Percentiles rank a stretch among this genome's conserved stretches.
phyloP scores from a whole-genome alignment of 2,113 vertebrate genomes.

The Chrysochloris asiatica region DNA sequence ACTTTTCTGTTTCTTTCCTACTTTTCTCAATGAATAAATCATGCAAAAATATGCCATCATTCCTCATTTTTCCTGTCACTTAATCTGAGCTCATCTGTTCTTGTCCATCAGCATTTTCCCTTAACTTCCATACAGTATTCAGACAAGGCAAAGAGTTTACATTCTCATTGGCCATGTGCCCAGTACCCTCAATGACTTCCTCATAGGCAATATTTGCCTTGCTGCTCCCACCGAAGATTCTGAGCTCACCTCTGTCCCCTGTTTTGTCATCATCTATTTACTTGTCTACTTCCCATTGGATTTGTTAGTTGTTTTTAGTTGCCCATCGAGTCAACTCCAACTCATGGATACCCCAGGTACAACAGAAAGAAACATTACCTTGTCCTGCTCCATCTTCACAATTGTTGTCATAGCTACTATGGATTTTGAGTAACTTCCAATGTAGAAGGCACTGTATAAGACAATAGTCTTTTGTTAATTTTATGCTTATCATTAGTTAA shows the following conservation, averaged over 20 bases:
- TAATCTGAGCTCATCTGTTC: not conserved
- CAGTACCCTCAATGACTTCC: not conserved
- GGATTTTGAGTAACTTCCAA: not conserved
- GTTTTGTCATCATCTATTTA: not conserved
- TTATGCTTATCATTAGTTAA: not conserved
- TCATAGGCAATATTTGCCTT: not conserved
- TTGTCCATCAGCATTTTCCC: not conserved
- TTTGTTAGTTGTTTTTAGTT: not conserved
- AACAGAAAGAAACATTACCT: not conserved
- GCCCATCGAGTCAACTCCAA: not conserved
- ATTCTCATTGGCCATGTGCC: not conserved
- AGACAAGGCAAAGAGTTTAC: not conserved
- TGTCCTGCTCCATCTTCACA: not conserved
- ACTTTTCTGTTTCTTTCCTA: slow-evolving; percentile 34
- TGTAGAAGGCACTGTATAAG: not conserved
- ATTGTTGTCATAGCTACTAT: not conserved
- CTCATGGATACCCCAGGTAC: not conserved
- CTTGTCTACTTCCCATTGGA: not conserved
- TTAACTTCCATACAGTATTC: not conserved
- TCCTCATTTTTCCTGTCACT: slow-evolving; percentile 11
- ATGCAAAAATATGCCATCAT: not conserved
- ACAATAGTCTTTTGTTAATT: not conserved
- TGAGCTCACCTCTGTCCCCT: not conserved
- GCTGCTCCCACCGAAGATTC: not conserved
- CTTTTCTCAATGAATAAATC: slow-evolving; percentile 43